These are phyloP conservation scores for Rhinophrynus dorsalis DNA, from an alignment of 2,797 vertebrate species.

Conservation along the genomic window DNA sequence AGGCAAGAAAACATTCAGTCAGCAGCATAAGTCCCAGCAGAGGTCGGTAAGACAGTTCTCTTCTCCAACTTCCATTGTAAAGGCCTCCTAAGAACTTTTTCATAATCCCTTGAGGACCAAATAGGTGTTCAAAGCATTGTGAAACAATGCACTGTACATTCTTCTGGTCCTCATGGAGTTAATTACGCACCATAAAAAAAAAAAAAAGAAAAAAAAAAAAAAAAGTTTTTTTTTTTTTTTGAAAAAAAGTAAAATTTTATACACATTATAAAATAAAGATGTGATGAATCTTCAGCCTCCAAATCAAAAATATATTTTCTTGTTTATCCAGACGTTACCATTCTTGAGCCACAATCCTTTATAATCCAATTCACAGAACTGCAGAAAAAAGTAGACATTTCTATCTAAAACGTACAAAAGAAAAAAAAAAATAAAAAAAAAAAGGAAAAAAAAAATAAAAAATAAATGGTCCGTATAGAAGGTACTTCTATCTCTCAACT, in stretches of 20 bases:
- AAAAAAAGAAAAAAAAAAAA: background rate
- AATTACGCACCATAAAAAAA: background rate
- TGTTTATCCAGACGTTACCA: conserved; percentile 51
- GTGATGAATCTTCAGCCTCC: conserved; percentile 11
- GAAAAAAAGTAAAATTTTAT: background rate
- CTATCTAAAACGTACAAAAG: conserved; percentile 74
- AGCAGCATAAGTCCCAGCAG: background rate
- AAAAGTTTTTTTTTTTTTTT: too few species aligned
- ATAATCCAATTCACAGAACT: conserved; percentile 69
- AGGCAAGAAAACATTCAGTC: background rate
- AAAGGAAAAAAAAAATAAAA: conserved; percentile 72
- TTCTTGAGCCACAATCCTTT: conserved; percentile 55
- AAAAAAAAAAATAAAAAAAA: conserved; percentile 72
- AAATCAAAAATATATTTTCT: conserved; percentile 55
- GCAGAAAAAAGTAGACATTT: conserved; percentile 73
- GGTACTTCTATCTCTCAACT: conserved; percentile 72
- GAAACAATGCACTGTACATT: too few species aligned
- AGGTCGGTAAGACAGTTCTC: background rate
- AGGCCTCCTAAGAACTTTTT: background rate
- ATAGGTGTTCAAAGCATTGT: too few species aligned
- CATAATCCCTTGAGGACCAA: too few species aligned
- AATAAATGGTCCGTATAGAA: conserved; percentile 69
- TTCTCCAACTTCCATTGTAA: background rate
- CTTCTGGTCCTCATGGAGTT: too few species aligned
- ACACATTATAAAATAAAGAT: background rate